Conservation (phyloP, 2,113 vertebrate genomes). For the Anthoscopus minutus region DNA sequence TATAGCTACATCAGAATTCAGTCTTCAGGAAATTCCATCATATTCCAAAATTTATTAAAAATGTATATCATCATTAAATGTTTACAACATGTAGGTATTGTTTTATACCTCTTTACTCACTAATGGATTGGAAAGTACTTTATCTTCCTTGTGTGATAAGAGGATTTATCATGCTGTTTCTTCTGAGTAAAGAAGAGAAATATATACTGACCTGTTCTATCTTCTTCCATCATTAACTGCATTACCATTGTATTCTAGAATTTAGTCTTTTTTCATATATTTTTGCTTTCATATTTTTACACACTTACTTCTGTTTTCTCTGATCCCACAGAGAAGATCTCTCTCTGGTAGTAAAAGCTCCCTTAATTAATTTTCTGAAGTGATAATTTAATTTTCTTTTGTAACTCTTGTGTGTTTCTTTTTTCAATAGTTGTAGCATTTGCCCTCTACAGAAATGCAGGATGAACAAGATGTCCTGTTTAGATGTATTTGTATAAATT, state of each 20-base stretch:
- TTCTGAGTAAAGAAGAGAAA: neutral
- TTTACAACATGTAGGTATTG: neutral
- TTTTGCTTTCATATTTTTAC: neutral
- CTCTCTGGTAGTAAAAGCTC: neutral
- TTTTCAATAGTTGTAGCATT: neutral
- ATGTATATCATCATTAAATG: neutral
- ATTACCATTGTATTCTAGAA: neutral
- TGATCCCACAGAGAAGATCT: neutral
- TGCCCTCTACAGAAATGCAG: neutral
- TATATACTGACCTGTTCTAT: neutral
- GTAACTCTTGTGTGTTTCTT: neutral
- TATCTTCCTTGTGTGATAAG: neutral
- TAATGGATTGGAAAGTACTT: conserved; percentile 9
- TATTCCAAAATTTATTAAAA: conserved; percentile 9
- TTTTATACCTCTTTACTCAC: neutral
- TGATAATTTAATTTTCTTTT: neutral
- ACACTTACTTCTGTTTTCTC: neutral
- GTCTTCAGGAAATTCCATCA: neutral
- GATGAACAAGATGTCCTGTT: neutral
- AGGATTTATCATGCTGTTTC: neutral
- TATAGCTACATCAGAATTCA: neutral
- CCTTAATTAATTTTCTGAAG: neutral
- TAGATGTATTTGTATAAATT: neutral
- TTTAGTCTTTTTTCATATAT: neutral
- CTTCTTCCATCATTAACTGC: neutral